Conservation (phyloP, 2,888 invertebrate species). For the Folsomia manolachei region DNA sequence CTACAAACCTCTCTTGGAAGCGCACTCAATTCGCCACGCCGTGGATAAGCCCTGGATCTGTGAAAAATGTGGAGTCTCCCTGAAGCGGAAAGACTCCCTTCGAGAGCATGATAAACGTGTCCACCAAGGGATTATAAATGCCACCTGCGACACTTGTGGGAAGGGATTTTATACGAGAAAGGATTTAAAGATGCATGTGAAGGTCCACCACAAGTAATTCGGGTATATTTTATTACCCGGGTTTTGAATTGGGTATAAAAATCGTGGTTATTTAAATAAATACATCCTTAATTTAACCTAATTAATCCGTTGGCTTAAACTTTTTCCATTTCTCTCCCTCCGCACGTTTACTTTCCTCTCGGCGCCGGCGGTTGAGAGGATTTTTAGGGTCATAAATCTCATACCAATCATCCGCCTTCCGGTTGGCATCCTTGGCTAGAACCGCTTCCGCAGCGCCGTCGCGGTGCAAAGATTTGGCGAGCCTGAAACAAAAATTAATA, state of each 20-base stretch:
- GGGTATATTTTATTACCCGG: no score
- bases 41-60: neutral
- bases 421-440: slow-evolving; percentile 87
- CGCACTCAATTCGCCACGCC: neutral
- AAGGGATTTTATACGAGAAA: neutral
- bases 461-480: slow-evolving; percentile 66
- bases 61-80: neutral
- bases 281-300: no score
- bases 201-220: no score
- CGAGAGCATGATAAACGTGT: neutral
- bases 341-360: slow-evolving; percentile 58
- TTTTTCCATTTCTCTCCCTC: slow-evolving; percentile 29
- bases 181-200: neutral
- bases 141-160: neutral
- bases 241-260: no score
- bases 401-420: slow-evolving; percentile 91
- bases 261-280: no score
- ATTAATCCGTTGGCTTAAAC: neutral
- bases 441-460: slow-evolving; percentile 65
- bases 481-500: slow-evolving; percentile 56
- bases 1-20: neutral
- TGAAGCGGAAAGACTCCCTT: neutral
- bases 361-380: slow-evolving; percentile 84
- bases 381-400: slow-evolving; percentile 95
- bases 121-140: neutral